phyloP scores from a whole-genome alignment of 2,113 vertebrate species.

The Takifugu flavidus region DNA sequence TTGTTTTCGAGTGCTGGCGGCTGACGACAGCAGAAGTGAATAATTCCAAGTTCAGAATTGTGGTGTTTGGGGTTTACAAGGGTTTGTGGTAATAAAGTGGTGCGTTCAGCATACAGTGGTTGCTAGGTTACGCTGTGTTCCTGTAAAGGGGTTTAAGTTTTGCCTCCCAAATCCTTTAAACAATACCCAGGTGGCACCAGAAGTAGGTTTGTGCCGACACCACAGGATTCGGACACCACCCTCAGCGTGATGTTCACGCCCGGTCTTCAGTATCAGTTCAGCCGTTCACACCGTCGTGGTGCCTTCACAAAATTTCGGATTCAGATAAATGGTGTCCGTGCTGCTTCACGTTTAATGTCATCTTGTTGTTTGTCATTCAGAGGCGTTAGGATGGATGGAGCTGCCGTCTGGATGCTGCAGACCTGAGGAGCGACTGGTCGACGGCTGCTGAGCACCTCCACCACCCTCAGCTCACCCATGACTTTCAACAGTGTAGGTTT shows the following conservation, averaged over 20 bases:
- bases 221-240: not conserved
- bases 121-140: constrained; percentile 3
- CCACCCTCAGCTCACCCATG: constrained; percentile 62
- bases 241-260: not conserved
- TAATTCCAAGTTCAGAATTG: not conserved
- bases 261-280: not conserved
- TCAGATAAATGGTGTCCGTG: too few relatives aligned
- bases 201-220: constrained; percentile 15
- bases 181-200: constrained; percentile 8
- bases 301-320: too few relatives aligned
- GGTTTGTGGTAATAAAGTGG: not conserved
- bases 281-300: not conserved
- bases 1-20: not conserved
- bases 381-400: constrained; percentile 50
- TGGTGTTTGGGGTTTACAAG: not conserved
- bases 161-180: not conserved
- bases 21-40: not conserved
- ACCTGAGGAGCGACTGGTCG: constrained; percentile 35
- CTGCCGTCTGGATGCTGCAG: constrained; percentile 38
- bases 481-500: constrained; percentile 71
- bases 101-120: not conserved
- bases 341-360: too few relatives aligned
- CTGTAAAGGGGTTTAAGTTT: constrained; percentile 17
- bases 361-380: constrained; percentile 24
- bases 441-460: constrained; percentile 46